Evolutionary conservation across 2,797 vertebrate genomes (phyloP).

Genomic region (Gymnoscopelus braueri): DNA sequence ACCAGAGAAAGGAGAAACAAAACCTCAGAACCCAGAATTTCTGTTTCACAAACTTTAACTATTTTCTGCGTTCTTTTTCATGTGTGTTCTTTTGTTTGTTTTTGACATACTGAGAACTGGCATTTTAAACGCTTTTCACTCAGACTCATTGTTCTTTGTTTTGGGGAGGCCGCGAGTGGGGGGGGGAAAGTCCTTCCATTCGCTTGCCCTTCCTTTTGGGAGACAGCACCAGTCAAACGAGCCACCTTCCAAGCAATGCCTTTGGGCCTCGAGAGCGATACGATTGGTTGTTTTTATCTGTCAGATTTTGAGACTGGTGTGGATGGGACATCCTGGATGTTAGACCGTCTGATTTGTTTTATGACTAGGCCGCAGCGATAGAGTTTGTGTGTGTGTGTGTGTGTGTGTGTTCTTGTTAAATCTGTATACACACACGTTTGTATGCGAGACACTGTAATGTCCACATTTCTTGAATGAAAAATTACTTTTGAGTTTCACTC

Average conservation of each 20-base stretch:
- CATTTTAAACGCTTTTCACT: slow-evolving; percentile 35
- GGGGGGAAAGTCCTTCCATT: background rate
- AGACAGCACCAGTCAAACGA: slow-evolving; percentile 1
- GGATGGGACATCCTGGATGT: slow-evolving; percentile 16
- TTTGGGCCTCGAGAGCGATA: background rate
- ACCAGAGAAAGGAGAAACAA: slow-evolving; percentile 9
- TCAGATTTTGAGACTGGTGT: slow-evolving; percentile 9
- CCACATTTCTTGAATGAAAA: slow-evolving; percentile 34
- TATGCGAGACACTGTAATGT: slow-evolving; percentile 48
- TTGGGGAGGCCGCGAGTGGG: slow-evolving; percentile 16
- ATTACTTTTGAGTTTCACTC: slow-evolving; percentile 23
- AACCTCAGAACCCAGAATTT: background rate
- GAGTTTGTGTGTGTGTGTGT: slow-evolving; percentile 12
- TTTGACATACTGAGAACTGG: slow-evolving; percentile 54
- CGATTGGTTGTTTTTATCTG: slow-evolving; percentile 14
- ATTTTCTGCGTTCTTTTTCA: slow-evolving; percentile 13
- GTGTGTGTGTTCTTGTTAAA: slow-evolving; percentile 47
- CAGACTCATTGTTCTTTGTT: slow-evolving; percentile 4
- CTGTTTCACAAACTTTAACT: slow-evolving; percentile 38
- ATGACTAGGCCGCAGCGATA: slow-evolving; percentile 29
- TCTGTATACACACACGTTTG: slow-evolving; percentile 35
- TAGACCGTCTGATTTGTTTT: slow-evolving; percentile 48
- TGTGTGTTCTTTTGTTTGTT: slow-evolving; percentile 18
- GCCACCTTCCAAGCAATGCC: background rate
- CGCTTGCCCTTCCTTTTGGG: slow-evolving; percentile 16